Evolutionary conservation across 53 echinoderm and acorn worm species (phyloP), one percentile per base, ranked within the genome.

Genomic region (Holothuria scabra): DNA sequence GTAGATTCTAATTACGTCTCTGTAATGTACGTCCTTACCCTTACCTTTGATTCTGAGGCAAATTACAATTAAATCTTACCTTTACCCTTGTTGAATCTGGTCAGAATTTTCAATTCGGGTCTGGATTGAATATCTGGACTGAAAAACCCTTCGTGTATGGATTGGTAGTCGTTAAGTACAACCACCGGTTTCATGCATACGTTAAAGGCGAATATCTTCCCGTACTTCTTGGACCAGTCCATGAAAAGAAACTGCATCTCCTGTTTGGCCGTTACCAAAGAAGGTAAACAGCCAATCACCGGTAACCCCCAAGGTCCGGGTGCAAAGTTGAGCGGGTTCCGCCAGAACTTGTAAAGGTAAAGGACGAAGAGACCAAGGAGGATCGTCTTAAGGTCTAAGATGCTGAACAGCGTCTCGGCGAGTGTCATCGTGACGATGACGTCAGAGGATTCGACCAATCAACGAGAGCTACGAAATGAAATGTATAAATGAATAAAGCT

Each of bases 291-390:
- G 25, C 94, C 94, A 29, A 94, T 59, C 28, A 94, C 9, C 11
- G 94, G 94, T 71, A 83, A 89, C 61, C 91, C 91, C 81, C 75
- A 87, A 20, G 94, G 94, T 56, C 94, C 94, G 16, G 94, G 94
- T 14, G 90, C 89, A 37, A 90, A 74, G 60, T 81, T 81, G 21
- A 63, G 38, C 14, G 81, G 81, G 59, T 78, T 58, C 6, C 29
- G 52, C 21, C 52, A 46, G 14, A 57, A 78, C 19, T 57, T 55
- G 56, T 57, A 78, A 28, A 78, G 78, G 56, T 78, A 78, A 30
- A 78, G 25, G 28, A 30, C 56, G 19, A 20, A 23, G 19, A 78
- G 58, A 24, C 16, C 78, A 12, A 78, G 78, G 19, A 78, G 29
- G 20, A 78, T 56, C 24, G 57, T 78, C 31, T 78, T 78, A 13